Percentiles rank a stretch among this genome's conserved stretches.
Conservation (phyloP, 2,797 vertebrate genomes). For the Alosa sapidissima region DNA sequence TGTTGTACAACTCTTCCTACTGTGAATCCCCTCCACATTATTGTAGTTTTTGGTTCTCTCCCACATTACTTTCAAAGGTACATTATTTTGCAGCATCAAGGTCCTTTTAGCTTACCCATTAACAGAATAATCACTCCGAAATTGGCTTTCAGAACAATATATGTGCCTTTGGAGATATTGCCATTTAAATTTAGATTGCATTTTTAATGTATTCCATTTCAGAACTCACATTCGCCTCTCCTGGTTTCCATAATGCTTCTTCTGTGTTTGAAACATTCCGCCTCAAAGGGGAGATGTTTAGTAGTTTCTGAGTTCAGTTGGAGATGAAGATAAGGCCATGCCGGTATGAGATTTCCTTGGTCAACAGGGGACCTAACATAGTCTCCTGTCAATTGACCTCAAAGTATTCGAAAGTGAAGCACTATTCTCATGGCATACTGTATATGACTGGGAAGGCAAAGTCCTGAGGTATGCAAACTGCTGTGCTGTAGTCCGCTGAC, state of each 20-base stretch:
- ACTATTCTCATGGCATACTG: background rate
- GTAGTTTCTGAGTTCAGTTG: background rate
- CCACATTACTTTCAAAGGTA: slow-evolving; percentile 22
- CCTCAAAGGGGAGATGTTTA: background rate
- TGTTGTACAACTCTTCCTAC: background rate
- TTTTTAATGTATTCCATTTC: slow-evolving; percentile 58
- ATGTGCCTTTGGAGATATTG: slow-evolving; percentile 49
- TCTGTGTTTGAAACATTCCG: background rate
- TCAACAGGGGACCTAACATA: background rate
- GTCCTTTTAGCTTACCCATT: slow-evolving; percentile 49
- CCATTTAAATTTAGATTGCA: slow-evolving; percentile 59
- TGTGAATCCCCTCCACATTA: background rate
- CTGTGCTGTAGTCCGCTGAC: background rate
- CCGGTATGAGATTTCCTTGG: background rate
- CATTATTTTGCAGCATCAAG: slow-evolving; percentile 45
- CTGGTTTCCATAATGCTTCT: slow-evolving; percentile 44
- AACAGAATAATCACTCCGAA: slow-evolving; percentile 52
- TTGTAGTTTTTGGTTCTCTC: background rate
- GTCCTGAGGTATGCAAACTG: background rate
- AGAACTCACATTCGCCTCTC: slow-evolving; percentile 43
- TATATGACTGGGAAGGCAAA: background rate
- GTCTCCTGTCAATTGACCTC: background rate
- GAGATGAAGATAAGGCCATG: background rate
- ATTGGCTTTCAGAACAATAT: slow-evolving; percentile 36
- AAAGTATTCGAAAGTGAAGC: background rate